A percentile compares a stretch with the other conserved stretches of the same genome.
phyloP scores from a whole-genome alignment of 1,140 invertebrate genomes.

The Holotrichia oblita region DNA sequence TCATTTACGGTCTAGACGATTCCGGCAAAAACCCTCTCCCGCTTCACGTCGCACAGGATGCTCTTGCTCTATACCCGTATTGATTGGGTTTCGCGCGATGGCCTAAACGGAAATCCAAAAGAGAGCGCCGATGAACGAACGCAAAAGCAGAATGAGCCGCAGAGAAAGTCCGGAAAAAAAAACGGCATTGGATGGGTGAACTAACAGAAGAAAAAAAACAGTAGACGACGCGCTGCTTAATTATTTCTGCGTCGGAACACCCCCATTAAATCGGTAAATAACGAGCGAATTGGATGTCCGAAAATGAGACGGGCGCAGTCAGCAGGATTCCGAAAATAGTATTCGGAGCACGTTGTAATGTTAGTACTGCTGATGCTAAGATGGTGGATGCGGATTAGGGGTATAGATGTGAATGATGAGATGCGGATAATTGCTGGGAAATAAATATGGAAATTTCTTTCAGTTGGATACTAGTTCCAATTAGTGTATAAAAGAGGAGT shows the following conservation, averaged over 20 bases:
- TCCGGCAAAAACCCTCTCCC: not conserved
- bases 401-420: too few relatives aligned
- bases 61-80: constrained; percentile 1
- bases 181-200: not conserved
- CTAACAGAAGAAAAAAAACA: not conserved
- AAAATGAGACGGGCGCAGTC: too few relatives aligned
- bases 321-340: too few relatives aligned
- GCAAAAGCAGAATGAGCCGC: not conserved
- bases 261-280: not conserved
- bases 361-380: too few relatives aligned
- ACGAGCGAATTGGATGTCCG: too few relatives aligned
- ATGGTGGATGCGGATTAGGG: too few relatives aligned
- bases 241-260: not conserved
- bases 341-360: too few relatives aligned
- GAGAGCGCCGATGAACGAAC: not conserved
- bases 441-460: too few relatives aligned
- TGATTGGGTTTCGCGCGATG: not conserved
- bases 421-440: too few relatives aligned
- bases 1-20: constrained; percentile 25
- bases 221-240: not conserved
- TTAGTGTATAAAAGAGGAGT: too few relatives aligned
- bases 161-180: not conserved
- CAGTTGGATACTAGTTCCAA: too few relatives aligned
- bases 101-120: not conserved
- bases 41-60: not conserved